Conservation (phyloP, 2,888 invertebrate species). For the Drosophila neotestacea region DNA sequence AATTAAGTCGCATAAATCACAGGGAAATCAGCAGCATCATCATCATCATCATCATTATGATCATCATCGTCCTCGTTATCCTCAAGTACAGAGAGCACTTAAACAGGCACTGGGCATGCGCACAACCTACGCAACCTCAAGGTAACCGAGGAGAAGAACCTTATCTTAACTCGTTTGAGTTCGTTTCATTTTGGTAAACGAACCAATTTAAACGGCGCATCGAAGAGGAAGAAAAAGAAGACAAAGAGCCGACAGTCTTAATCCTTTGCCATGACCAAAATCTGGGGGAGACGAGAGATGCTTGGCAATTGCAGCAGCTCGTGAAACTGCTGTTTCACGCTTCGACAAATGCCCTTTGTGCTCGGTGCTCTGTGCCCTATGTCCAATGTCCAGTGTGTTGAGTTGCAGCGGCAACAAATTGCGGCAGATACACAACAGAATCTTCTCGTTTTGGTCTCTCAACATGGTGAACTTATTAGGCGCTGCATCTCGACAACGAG, state of each 20-base stretch:
- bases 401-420: slow-evolving; percentile 66
- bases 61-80: slow-evolving; percentile 68
- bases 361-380: slow-evolving; percentile 13
- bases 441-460: slow-evolving; percentile 8
- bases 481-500: slow-evolving; percentile 37
- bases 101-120: slow-evolving; percentile 61
- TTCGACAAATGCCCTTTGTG: slow-evolving; percentile 73
- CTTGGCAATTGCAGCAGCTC: slow-evolving; percentile 63
- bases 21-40: slow-evolving; percentile 68
- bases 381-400: slow-evolving; percentile 15
- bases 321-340: slow-evolving; percentile 80
- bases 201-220: slow-evolving; percentile 74
- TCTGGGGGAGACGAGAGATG: slow-evolving; percentile 13
- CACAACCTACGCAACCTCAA: slow-evolving; percentile 62
- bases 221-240: slow-evolving; percentile 19
- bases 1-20: slow-evolving; percentile 80
- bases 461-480: slow-evolving; percentile 68
- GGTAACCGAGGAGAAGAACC: slow-evolving; percentile 41
- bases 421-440: slow-evolving; percentile 53
- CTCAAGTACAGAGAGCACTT: slow-evolving; percentile 74
- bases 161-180: slow-evolving; percentile 55
- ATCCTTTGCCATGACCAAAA: slow-evolving; percentile 58
- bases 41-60: slow-evolving; percentile 24
- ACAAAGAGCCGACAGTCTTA: slow-evolving; percentile 63
- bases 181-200: slow-evolving; percentile 71